Percentiles rank a stretch among this genome's conserved stretches.
These are phyloP conservation scores for Mustela erminea DNA, from an alignment of 2,797 vertebrate species.

Conservation along the genomic window DNA sequence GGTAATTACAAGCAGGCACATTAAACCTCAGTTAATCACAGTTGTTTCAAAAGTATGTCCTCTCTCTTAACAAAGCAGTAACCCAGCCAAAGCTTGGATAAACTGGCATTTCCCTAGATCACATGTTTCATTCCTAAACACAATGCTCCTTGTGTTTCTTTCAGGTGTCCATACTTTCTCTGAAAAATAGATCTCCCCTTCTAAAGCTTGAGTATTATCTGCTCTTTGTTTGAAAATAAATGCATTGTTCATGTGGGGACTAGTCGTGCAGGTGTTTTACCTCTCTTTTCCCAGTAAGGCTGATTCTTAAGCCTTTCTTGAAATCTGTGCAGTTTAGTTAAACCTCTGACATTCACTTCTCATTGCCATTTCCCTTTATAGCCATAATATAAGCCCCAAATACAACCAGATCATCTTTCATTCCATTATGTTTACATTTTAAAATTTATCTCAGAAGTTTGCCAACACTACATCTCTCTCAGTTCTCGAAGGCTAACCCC, in stretches of 20 bases:
- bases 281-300: constrained; percentile 55
- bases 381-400: constrained; percentile 44
- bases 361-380: constrained; percentile 37
- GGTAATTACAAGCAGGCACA: constrained; percentile 72
- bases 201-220: constrained; percentile 79
- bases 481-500: constrained; percentile 24
- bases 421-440: constrained; percentile 68
- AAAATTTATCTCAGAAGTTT: constrained; percentile 41
- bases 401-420: constrained; percentile 67
- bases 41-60: constrained; percentile 83
- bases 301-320: constrained; percentile 68
- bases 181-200: constrained; percentile 74
- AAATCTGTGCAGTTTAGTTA: constrained; percentile 68
- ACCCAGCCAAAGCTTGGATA: constrained; percentile 75
- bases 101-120: constrained; percentile 81
- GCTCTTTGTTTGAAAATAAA: constrained; percentile 79
- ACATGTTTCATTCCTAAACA: constrained; percentile 81
- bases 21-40: constrained; percentile 80
- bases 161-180: constrained; percentile 76
- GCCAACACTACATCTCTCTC: not conserved
- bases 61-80: constrained; percentile 77
- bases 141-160: constrained; percentile 78
- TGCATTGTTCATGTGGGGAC: constrained; percentile 69
- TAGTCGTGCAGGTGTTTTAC: constrained; percentile 72
- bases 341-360: constrained; percentile 53